Base-by-base conservation (phyloP, 2,797 vertebrate genomes). In the Pseudocheirus occidentalis region DNA sequence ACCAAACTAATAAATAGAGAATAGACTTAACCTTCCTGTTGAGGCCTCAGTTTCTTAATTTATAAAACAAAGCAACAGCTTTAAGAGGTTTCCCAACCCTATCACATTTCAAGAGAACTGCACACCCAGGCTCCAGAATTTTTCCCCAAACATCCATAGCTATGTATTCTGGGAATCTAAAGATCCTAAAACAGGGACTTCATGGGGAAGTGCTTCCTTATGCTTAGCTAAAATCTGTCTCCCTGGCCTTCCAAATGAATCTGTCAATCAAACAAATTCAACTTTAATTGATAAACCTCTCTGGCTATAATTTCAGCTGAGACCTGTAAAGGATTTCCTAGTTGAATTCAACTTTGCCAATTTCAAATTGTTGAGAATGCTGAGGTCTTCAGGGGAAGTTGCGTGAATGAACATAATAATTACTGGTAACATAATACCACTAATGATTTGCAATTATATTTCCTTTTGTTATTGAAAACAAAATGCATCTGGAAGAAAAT, bases 391-490 rank as follows among this genome's bases (percentile, higher is more conserved):
- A 52, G 11, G 3, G 59, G 55, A 96, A 24, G 91, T 50, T 93
- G 18, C n/a, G 46, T 14, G 14, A 89, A 21, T 90, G 24, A 94
- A 94, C 7, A 10, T 89, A 91, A 92, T 89, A 95, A 96, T 95
- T 94, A 93, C 81, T 53, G 29, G 10, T 90, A 90, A 6, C 1
- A 87, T 92, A 95, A 55, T 31, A 91, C 0, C 34, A 9, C 93
- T 95, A 31, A 92, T 21, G 59, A 40, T 92, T 90, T 10, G 12
- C 3, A 62, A 14, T 28, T 40, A 1, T 92, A 81, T 92, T 95
- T 96, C 4, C 46, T 40, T 93, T 92, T 92, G 52, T 87, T 91
- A 95, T 92, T 95, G 96, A 12, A 90, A 93, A 93, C 58, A 14
- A 13, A 31, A 34, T 90, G 54, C 66, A 89, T 50, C 94, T 92